Percentiles rank a stretch among this genome's conserved stretches.
These are phyloP conservation scores for Cephus cinctus DNA, from an alignment of 1,140 invertebrate genomes.

Conservation along the genomic window DNA sequence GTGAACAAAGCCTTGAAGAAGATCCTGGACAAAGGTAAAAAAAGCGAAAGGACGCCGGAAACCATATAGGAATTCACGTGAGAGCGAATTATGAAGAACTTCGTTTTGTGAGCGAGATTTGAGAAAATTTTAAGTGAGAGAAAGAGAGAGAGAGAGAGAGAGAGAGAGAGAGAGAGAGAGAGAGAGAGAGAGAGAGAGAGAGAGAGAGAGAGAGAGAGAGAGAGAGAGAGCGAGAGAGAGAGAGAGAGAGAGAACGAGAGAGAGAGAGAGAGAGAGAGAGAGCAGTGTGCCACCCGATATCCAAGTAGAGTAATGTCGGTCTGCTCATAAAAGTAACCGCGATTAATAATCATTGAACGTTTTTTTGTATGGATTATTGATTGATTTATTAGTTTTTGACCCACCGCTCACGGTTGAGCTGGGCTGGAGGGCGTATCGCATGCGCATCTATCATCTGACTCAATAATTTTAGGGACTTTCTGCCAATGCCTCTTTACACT, in stretches of 20 bases:
- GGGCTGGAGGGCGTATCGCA: slow-evolving; percentile 37
- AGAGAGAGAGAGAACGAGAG: slow-evolving; percentile 3
- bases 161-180: background rate
- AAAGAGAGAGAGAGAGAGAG: slow-evolving; percentile 6
- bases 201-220: background rate
- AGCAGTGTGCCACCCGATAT: too few species aligned
- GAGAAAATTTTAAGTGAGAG: background rate
- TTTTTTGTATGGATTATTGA: slow-evolving; percentile 1
- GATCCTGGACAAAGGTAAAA: slow-evolving; percentile 43
- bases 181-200: slow-evolving; percentile 7
- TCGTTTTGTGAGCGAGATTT: slow-evolving; percentile 28
- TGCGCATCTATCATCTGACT: slow-evolving; percentile 15
- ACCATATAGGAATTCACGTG: slow-evolving; percentile 31
- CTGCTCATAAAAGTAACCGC: slow-evolving; percentile 2
- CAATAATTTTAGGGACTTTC: background rate
- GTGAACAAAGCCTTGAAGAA: slow-evolving; percentile 44
- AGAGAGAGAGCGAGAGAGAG: slow-evolving; percentile 2
- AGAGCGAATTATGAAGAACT: slow-evolving; percentile 36
- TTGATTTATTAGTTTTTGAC: slow-evolving; percentile 1
- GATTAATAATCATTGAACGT: slow-evolving; percentile 1
- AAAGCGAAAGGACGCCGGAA: background rate
- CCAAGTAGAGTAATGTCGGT: background rate
- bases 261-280: background rate
- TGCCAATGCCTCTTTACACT: background rate
- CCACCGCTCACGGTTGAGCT: slow-evolving; percentile 18